Evolutionary conservation across 2,113 vertebrate species (phyloP).

Genomic region (Eulemur macaco): DNA sequence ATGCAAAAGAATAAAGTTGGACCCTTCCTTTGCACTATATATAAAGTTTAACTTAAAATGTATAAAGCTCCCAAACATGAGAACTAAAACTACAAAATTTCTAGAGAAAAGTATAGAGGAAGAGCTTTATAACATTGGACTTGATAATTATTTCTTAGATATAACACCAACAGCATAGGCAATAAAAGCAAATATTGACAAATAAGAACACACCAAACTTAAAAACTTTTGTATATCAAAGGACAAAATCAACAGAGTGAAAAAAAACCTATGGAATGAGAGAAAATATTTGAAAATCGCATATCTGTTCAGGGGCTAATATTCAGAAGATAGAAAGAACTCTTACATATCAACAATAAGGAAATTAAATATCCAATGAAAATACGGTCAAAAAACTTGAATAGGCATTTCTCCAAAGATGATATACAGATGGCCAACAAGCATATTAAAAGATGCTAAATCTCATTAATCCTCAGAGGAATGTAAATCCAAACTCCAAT

Average conservation of each 20-base stretch:
- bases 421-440: neutral
- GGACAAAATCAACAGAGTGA: neutral
- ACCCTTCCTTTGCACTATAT: neutral
- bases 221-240: neutral
- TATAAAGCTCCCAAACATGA: neutral
- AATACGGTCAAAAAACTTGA: neutral
- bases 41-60: neutral
- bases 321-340: neutral
- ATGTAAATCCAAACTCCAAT: neutral
- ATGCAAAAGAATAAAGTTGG: neutral
- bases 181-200: neutral
- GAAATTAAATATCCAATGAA: neutral
- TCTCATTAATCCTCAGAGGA: neutral
- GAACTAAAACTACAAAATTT: neutral
- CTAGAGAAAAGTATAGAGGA: neutral
- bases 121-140: neutral
- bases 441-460: neutral
- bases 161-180: neutral
- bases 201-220: neutral
- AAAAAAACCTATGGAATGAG: neutral
- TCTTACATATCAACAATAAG: neutral
- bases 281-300: neutral
- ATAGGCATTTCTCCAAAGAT: neutral
- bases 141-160: neutral
- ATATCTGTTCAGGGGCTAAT: neutral